A percentile compares a stretch with the other conserved stretches of the same genome.
These are phyloP conservation scores for Danaus chrysippus DNA, from an alignment of 2,888 invertebrate species.

Conservation along the genomic window DNA sequence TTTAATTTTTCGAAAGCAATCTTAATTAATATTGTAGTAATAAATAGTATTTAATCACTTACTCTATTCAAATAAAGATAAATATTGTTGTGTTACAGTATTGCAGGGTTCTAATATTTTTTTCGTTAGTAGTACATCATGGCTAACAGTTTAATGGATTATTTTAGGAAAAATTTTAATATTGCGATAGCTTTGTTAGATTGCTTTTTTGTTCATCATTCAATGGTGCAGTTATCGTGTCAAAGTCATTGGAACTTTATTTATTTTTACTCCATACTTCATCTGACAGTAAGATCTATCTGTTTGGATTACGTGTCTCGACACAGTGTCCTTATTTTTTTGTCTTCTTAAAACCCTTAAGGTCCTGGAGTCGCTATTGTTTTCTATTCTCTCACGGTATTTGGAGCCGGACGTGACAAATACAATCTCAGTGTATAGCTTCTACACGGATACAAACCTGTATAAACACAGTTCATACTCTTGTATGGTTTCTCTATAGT, in stretches of 20 bases:
- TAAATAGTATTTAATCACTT: too few relatives aligned
- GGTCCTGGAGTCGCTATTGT: conserved; percentile 40
- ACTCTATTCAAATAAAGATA: too few relatives aligned
- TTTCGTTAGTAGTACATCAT: too few relatives aligned
- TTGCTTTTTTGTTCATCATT: not conserved
- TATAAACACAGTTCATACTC: conserved; percentile 6
- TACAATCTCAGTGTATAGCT: conserved; percentile 26
- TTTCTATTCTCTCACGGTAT: conserved; percentile 31
- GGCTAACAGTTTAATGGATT: too few relatives aligned
- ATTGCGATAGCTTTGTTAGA: not conserved
- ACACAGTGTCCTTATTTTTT: conserved; percentile 50
- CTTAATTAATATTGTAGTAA: too few relatives aligned
- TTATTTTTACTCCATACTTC: conserved; percentile 42
- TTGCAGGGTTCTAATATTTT: too few relatives aligned
- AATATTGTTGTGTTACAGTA: too few relatives aligned
- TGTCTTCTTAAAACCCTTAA: conserved; percentile 48
- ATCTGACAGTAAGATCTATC: conserved; percentile 56
- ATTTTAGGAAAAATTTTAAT: too few relatives aligned
- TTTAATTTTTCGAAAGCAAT: too few relatives aligned
- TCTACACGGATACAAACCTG: conserved; percentile 12
- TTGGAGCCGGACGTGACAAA: conserved; percentile 32
- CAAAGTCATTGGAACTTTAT: conserved; percentile 25
- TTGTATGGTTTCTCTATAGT: not conserved
- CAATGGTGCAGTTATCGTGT: not conserved
- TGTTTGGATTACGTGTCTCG: conserved; percentile 64